phyloP scores from a whole-genome alignment of 2,888 invertebrate species.

The Pachymerium ferrugineum region DNA sequence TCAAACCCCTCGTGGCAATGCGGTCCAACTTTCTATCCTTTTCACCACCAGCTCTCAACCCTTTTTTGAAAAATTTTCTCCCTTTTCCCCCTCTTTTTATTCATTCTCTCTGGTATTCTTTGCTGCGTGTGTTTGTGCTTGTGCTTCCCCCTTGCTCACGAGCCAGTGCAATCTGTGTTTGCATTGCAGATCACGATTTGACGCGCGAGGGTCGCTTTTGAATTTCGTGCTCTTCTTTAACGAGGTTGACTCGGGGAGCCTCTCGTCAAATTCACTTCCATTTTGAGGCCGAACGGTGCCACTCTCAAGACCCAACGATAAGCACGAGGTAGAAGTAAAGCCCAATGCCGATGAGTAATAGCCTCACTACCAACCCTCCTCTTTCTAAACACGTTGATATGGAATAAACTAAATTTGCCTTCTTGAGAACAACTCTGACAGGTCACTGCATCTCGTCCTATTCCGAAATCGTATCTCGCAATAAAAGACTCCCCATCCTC shows the following conservation, averaged over 20 bases:
- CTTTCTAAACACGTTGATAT: not conserved
- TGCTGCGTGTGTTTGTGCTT: not conserved
- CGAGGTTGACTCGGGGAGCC: slow-evolving; percentile 18
- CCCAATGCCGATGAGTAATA: not conserved
- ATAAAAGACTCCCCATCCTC: not conserved
- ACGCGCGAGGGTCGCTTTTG: slow-evolving; percentile 15
- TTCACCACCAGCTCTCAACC: not conserved
- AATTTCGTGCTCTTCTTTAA: slow-evolving; percentile 2
- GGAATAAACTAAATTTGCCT: not conserved
- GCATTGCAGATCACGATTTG: slow-evolving; percentile 21
- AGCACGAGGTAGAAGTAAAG: too few relatives aligned
- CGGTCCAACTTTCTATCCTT: not conserved
- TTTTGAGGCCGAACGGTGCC: not conserved
- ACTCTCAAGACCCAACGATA: not conserved
- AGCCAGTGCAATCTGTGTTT: not conserved
- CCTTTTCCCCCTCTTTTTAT: slow-evolving; percentile 8
- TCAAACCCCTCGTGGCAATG: not conserved
- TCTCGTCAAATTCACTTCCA: not conserved
- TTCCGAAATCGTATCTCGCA: not conserved
- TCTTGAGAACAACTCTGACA: not conserved
- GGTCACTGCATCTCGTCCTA: not conserved
- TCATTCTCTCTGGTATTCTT: not conserved
- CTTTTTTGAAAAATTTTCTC: not conserved
- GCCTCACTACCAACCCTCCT: not conserved
- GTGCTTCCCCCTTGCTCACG: not conserved